phyloP scores from a whole-genome alignment of 2,797 vertebrate species.

The Jordanella pulchra region DNA sequence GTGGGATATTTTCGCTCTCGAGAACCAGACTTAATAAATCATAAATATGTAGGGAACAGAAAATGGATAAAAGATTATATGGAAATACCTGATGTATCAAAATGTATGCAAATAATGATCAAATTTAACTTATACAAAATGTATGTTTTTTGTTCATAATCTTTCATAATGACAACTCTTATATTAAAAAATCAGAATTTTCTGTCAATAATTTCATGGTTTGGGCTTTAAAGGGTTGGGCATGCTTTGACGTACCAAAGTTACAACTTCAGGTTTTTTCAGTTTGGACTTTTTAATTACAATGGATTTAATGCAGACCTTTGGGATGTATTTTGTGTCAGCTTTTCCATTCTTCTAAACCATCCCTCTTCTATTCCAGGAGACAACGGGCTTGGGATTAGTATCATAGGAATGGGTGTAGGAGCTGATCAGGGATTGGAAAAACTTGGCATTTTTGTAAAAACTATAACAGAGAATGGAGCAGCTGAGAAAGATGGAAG shows the following conservation, averaged over 20 bases:
- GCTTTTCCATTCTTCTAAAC: slow-evolving; percentile 8
- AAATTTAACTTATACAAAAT: too few species aligned
- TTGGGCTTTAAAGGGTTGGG: too few species aligned
- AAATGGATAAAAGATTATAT: too few species aligned
- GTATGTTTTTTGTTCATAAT: too few species aligned
- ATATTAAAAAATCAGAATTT: too few species aligned
- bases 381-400: slow-evolving; percentile 92
- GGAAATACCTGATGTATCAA: too few species aligned
- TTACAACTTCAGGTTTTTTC: background rate
- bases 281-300: background rate
- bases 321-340: background rate
- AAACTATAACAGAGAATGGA: slow-evolving; percentile 91
- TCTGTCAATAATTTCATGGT: too few species aligned
- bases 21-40: too few species aligned
- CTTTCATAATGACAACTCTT: too few species aligned
- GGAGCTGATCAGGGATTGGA: slow-evolving; percentile 93
- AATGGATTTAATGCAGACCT: background rate
- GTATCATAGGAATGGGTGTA: slow-evolving; percentile 95
- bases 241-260: background rate
- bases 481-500: slow-evolving; percentile 88
- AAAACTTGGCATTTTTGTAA: slow-evolving; percentile 94
- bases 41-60: too few species aligned
- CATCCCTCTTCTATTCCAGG: slow-evolving; percentile 67
- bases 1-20: too few species aligned
- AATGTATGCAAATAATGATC: too few species aligned